A percentile compares a stretch with the other conserved stretches of the same genome.
These are phyloP conservation scores for Prenolepis imparis DNA, from an alignment of 2,888 invertebrate species.

Conservation along the genomic window DNA sequence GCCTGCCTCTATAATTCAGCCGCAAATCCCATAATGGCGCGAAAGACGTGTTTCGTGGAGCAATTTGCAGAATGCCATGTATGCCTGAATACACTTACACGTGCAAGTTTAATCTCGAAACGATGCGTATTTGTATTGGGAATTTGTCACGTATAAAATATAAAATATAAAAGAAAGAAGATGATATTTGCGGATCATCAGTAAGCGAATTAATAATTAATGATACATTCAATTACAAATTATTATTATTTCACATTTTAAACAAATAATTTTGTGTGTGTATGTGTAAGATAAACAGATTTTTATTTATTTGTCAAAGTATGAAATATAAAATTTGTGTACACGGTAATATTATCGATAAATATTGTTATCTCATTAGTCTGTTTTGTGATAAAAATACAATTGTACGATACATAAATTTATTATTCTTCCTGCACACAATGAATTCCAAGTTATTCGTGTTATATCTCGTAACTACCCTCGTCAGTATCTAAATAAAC, in stretches of 20 bases:
- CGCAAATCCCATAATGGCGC: constrained; percentile 59
- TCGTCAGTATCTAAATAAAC: not conserved
- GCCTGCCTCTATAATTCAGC: constrained; percentile 57
- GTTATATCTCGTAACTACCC: not conserved
- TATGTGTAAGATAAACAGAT: not conserved
- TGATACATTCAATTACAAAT: not conserved
- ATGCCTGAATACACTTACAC: constrained; percentile 7
- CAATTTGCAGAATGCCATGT: constrained; percentile 47
- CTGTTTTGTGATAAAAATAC: not conserved
- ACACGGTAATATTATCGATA: too few relatives aligned
- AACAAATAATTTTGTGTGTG: not conserved
- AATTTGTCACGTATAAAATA: not conserved
- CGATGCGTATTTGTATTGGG: constrained; percentile 10
- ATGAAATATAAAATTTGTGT: not conserved
- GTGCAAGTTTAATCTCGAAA: constrained; percentile 21
- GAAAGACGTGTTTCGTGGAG: constrained; percentile 49
- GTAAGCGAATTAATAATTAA: not conserved
- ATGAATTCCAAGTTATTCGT: not conserved
- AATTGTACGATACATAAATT: not conserved
- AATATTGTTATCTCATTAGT: not conserved
- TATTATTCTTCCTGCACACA: not conserved
- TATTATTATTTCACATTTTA: constrained; percentile 1
- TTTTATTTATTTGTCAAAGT: not conserved
- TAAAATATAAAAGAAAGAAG: not conserved
- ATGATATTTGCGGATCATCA: not conserved